Base-by-base conservation (phyloP, 2,888 invertebrate species). In the Leptothorax acervorum region DNA sequence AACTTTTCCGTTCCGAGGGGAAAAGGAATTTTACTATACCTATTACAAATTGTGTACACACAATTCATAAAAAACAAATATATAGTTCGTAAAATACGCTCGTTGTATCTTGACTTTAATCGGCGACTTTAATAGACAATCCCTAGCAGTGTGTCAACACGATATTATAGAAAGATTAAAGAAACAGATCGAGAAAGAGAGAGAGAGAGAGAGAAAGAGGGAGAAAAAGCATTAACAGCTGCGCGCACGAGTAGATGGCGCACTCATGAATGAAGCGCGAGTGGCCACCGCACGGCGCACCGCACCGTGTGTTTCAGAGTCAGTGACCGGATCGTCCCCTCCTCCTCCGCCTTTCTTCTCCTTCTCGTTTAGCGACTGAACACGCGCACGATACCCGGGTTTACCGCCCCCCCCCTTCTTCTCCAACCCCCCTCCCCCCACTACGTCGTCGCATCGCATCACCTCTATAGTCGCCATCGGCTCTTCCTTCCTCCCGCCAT, bases 261-360 rank as follows among this genome's bases (percentile, higher is more conserved):
- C 90, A 90, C 89, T 90, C 90, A 92, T 92, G 93, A 93, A 93
- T 92, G 93, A 92, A 92, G 90, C 89, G 90, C 90, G 89, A 92
- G 90, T 91, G 53, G 53, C 66, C 48, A 90, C 90, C 90, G 70
- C 79, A 89, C 87, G 90, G 90, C 89, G 91, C 48, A 90, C 90
- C 90, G 70, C 79, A 89, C 87, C 90, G 90, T 89, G 91, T 23
- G 92, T 92, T 92, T 90, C 91, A 95, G 95, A 94, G 94, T 95
- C 95, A 95, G 93, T 95, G 95, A 93, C 94, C 95, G 95, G 95
- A 95, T 95, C 95, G 93, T 93, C 91, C 55, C 82, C 85, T 79
- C 82, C 62, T 70, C 39, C 57, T 65, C 76, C 82, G 66, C 82
- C 79, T 73, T 23, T 42, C 65, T 45, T 15, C 23, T 45, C 65